Base-by-base conservation (phyloP, 2,797 vertebrate species). In the Danio aesculapii region DNA sequence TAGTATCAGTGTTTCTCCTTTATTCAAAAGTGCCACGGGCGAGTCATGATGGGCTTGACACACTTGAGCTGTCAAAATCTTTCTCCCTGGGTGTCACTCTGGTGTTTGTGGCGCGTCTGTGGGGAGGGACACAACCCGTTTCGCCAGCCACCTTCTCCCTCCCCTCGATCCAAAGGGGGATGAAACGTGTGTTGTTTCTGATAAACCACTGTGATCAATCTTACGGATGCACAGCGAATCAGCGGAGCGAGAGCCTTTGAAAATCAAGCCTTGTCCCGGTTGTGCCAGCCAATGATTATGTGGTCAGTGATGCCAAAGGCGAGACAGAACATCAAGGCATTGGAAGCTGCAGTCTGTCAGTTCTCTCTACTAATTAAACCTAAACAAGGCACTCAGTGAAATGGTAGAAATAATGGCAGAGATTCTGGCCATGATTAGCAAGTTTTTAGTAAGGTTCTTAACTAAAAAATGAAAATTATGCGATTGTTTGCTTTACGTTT, bases 171-270 rank as follows among this genome's bases (percentile, higher is more conserved):
- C 89, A 89, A 30, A 91, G 75, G 86, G 90, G 92, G 91, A 93
- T 92, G 90, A 91, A 90, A 92, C 91, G 91, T 93, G 91, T 94
- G 94, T 93, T 95, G 92, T 92, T 92, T 91, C 92, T 93, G 94
- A 95, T 95, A 95, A 95, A 95, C 91, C 92, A 90, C 94, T 94
- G 92, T 93, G 94, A 95, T 95, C 94, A 95, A 94, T 95, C 93
- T 94, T 90, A 90, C 89, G 91, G 93, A 94, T 94, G 92, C 93
- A 90, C 92, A 93, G 93, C 89, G 84, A 95, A 95, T 95, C 94
- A 90, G 91, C 89, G 90, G 89, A 93, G 93, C 90, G 83, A 92
- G 92, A 92, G 89, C 90, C 93, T 95, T 95, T 95, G 93, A 95
- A 95, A 94, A 94, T 93, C 92, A 92, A 93, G 93, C 90, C 89